Base-by-base conservation (phyloP, 2,797 vertebrate species). In the Acomys russatus region DNA sequence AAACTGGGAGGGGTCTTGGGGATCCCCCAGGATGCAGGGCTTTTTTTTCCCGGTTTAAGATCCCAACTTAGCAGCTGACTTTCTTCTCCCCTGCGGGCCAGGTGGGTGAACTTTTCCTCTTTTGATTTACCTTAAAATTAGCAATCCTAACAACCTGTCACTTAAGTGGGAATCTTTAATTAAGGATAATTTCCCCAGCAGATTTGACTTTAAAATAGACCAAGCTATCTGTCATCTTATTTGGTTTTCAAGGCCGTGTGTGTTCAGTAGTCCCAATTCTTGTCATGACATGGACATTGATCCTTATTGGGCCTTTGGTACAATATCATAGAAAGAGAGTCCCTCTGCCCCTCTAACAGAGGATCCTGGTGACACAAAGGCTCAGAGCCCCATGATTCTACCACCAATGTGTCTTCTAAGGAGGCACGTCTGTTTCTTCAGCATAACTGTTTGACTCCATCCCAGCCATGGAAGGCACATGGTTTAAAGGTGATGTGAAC, bases 161-260 rank as follows among this genome's bases (percentile, higher is more conserved):
- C 83, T 93, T 80, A 86, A 92, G 87, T 76, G 87, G 79, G 44
- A 93, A 89, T 94, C 51, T 20, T 95, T 95, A 92, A 95, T 87
- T 92, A 96, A 83, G 82, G 87, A 94, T 88, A 73, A 94, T 95
- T 95, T 94, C 2, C 78, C 78, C 87, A 94, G 84, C 28, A 91
- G 77, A 92, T 91, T 92, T 96, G 84, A 93, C 87, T 95, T 89
- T 87, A 71, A 96, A 87, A 95, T 79, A 95, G 90, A 76, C 54
- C 61, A 54, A 88, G 78, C 33, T 76, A 66, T 89, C 85, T 84
- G 49, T 83, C 79, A 79, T 91, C 88, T 66, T 64, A 14, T 74
- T 89, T 3, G 7, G 15, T 35, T 33, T 64, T 54, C 61, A 80
- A 38, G 59, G 25, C 64, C n/a, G n/a, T 30, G 20, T 38, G n/a